Evolutionary conservation across 2,888 invertebrate species (phyloP).

Genomic region (Callinectes sapidus): DNA sequence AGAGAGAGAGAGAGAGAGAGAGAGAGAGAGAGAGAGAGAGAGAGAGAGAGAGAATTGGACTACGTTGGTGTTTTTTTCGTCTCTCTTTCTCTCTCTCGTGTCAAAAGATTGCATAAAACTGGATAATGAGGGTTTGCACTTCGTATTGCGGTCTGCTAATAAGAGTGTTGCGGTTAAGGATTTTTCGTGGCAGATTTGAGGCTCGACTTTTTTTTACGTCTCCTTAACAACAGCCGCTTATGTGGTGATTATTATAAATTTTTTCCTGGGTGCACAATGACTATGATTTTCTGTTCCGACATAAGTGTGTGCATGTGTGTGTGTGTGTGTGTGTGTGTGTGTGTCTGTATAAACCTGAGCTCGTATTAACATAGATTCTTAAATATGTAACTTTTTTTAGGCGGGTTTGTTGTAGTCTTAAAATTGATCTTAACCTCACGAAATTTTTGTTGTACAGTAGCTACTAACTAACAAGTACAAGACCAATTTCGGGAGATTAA

Average conservation of each 20-base stretch:
- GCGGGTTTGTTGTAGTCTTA: too few relatives aligned
- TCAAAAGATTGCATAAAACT: not conserved
- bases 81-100: too few relatives aligned
- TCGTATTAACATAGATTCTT: too few relatives aligned
- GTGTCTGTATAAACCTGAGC: too few relatives aligned
- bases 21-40: slow-evolving; percentile 6
- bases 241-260: not conserved
- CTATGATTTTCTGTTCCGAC: not conserved
- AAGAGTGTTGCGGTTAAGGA: not conserved
- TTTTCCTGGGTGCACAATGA: not conserved
- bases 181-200: not conserved
- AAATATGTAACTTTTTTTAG: too few relatives aligned
- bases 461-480: too few relatives aligned
- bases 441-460: too few relatives aligned
- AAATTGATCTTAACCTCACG: too few relatives aligned
- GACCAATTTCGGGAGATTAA: too few relatives aligned
- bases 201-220: not conserved
- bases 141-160: not conserved
- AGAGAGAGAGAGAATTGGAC: not conserved
- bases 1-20: slow-evolving; percentile 24
- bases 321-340: too few relatives aligned
- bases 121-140: not conserved
- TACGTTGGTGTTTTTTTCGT: too few relatives aligned
- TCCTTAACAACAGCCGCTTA: not conserved
- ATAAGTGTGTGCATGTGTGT: not conserved